Evolutionary conservation across 1,140 invertebrate genomes (phyloP).

Genomic region (Achatina immaculata): DNA sequence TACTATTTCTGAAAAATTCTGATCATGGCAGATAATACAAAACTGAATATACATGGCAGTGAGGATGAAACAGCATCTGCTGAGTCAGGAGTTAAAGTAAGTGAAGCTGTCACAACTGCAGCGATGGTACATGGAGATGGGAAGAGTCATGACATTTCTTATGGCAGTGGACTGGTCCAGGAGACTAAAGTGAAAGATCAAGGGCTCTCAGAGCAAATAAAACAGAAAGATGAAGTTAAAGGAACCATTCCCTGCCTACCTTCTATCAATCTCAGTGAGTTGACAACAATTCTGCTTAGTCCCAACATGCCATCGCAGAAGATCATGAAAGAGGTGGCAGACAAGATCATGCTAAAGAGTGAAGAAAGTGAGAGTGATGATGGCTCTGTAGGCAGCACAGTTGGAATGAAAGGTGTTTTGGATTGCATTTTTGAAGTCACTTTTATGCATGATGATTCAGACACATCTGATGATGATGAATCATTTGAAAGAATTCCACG

Average conservation of each 20-base stretch:
- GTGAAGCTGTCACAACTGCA: background rate
- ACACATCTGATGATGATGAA: conserved; percentile 20
- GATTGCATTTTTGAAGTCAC: conserved; percentile 34
- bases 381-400: background rate
- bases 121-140: background rate
- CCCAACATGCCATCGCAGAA: conserved; percentile 34
- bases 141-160: background rate
- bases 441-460: conserved; percentile 25
- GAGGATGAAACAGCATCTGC: background rate
- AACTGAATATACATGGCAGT: background rate
- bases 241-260: conserved; percentile 5
- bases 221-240: background rate
- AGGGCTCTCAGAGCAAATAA: background rate
- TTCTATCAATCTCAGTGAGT: conserved; percentile 21
- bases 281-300: conserved; percentile 15
- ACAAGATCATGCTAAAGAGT: conserved; percentile 17
- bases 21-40: background rate
- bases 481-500: conserved; percentile 3
- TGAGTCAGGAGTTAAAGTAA: background rate
- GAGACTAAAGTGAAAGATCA: background rate
- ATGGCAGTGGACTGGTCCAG: background rate
- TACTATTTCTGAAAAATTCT: no score
- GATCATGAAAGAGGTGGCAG: conserved; percentile 30
- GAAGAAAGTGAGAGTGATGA: conserved; percentile 11
- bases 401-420: conserved; percentile 22